Base-by-base conservation (phyloP, 2,113 vertebrate genomes). In the Arenaria interpres region DNA sequence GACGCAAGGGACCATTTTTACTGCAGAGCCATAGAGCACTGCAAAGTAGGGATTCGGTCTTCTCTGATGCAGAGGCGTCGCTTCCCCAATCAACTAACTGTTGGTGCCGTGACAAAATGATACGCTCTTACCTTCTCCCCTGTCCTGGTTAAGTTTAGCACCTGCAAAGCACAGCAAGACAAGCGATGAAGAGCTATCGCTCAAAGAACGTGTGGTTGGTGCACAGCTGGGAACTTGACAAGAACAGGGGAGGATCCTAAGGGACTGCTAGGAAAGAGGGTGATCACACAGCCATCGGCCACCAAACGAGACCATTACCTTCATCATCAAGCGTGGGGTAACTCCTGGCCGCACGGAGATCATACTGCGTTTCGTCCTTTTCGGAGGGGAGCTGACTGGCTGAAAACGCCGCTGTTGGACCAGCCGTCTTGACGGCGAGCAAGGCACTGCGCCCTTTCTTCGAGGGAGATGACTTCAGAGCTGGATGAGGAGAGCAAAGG, bases 321-420 rank as follows among this genome's bases (percentile, higher is more conserved):
- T 99, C 99, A 4, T 99, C 99, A 4, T 99, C 99, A 68, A 99
- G 98, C 0, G 99, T 99, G 35, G 99, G 99, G 97, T 99, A 99
- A 90, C 99, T 99, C 88, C 98, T 97, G 66, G 99, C 99, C 0
- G 99, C 99, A 64, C 99, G 98, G 51, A 99, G 98, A 90, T 99
- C 99, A 1, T 99, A 99, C 96, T 99, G 99, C 0, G 98, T 98
- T 7, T 99, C 99, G 0, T 99, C 99, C 78, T 98, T 98, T 45
- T 99, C 99, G 0, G 97, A 99, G 72, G 98, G 97, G 84, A 99
- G 98, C 98, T 99, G 99, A 98, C 99, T 99, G 46, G 99, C 99
- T 0, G 99, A 99, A 96, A 99, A 99, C 1, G 99, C 99, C 0
- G 99, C 99, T 0, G 98, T 99, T 4, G 99, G 99, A 22, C 99